Conservation (phyloP, 30 jellyfish, hydroid and myxozoan species). For the Aurelia coerulea region DNA sequence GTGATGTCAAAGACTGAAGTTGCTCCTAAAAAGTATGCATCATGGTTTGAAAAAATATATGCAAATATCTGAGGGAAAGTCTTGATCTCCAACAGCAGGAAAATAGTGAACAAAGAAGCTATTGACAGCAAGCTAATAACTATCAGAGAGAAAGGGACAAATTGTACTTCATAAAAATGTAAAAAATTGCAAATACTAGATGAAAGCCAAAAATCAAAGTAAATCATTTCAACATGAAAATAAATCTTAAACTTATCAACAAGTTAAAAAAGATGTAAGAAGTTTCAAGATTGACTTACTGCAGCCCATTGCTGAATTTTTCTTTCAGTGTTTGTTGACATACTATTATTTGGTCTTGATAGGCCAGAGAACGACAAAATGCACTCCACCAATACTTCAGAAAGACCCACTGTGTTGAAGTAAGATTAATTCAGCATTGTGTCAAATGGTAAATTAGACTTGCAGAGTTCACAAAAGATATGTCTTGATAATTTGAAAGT, state of each 20-base stretch:
- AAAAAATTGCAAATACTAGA: too few relatives aligned
- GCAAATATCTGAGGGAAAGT: neutral
- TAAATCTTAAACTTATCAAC: neutral
- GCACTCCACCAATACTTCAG: constrained; percentile 19
- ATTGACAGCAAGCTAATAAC: too few relatives aligned
- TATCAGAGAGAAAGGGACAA: too few relatives aligned
- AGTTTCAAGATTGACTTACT: neutral
- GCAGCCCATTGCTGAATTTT: constrained; percentile 57
- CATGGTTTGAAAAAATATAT: neutral
- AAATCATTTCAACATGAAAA: neutral
- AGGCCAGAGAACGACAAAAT: constrained; percentile 30
- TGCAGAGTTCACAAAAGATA: too few relatives aligned
- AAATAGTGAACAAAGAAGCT: too few relatives aligned
- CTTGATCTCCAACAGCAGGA: too few relatives aligned
- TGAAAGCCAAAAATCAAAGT: too few relatives aligned
- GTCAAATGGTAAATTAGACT: too few relatives aligned
- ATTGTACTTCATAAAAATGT: too few relatives aligned
- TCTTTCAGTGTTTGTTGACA: constrained; percentile 14
- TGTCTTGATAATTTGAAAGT: too few relatives aligned
- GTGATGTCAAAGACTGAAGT: constrained; percentile 10
- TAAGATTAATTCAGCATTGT: neutral
- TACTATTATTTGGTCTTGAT: constrained; percentile 15
- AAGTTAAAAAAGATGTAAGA: neutral
- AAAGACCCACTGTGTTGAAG: neutral
- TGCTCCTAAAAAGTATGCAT: constrained; percentile 27